phyloP scores from a whole-genome alignment of 1,140 invertebrate species.

The Temnothorax longispinosus region DNA sequence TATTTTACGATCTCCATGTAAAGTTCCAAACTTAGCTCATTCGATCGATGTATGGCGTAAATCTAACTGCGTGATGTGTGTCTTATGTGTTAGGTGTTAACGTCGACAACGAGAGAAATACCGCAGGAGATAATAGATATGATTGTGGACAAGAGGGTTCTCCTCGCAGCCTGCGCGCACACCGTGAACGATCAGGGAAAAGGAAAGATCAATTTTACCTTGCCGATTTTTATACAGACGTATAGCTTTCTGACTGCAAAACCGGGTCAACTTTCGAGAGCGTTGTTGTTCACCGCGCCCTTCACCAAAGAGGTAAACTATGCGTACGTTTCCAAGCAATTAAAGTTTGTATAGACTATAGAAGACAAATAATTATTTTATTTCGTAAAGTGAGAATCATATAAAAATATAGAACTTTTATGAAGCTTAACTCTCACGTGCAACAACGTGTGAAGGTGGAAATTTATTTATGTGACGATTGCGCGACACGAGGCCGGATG shows the following conservation, averaged over 20 bases:
- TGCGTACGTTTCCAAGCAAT: not conserved
- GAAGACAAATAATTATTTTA: not conserved
- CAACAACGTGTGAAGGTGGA: not conserved
- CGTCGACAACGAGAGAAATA: constrained; percentile 77
- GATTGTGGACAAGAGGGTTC: constrained; percentile 86
- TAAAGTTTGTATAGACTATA: not conserved
- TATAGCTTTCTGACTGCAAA: constrained; percentile 92
- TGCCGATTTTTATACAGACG: constrained; percentile 91
- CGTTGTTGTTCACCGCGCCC: constrained; percentile 93
- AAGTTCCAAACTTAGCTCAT: not conserved
- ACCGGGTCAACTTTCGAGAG: constrained; percentile 91
- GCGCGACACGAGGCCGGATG: not conserved
- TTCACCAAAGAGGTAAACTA: constrained; percentile 90
- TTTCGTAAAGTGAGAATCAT: not conserved
- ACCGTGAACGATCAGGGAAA: constrained; percentile 89
- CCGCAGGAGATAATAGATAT: constrained; percentile 82
- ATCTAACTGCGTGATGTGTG: not conserved
- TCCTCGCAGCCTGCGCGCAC: constrained; percentile 91
- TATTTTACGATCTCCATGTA: not conserved
- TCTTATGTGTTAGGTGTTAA: constrained; percentile 29
- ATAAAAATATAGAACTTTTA: not conserved
- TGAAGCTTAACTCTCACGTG: not conserved
- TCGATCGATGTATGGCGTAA: not conserved
- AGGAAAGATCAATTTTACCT: constrained; percentile 91
- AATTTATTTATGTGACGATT: not conserved